phyloP scores from a whole-genome alignment of 2,888 invertebrate species.

The Philhelius pedissequus region DNA sequence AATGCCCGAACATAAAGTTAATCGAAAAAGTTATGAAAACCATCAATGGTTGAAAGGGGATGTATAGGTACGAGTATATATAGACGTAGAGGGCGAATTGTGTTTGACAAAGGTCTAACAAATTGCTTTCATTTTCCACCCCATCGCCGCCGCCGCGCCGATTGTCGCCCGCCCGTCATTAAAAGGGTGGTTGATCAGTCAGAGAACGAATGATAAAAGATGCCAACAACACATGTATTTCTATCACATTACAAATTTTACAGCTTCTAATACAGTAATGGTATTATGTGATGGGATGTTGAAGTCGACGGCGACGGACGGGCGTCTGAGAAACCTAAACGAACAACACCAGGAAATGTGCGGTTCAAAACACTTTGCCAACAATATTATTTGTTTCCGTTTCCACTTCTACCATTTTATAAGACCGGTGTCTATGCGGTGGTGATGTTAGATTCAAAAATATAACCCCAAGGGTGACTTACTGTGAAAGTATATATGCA shows the following conservation, averaged over 20 bases:
- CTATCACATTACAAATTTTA: conserved; percentile 59
- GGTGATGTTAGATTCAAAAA: conserved; percentile 8
- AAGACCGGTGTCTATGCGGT: background rate
- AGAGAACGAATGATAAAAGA: conserved; percentile 44
- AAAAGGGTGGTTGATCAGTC: background rate
- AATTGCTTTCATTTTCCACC: conserved; percentile 58
- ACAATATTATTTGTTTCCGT: conserved; percentile 25
- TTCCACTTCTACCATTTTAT: conserved; percentile 21
- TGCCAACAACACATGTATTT: conserved; percentile 64
- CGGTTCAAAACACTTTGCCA: conserved; percentile 55
- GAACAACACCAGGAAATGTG: background rate
- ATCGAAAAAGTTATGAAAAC: conserved; percentile 69
- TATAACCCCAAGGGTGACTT: conserved; percentile 56
- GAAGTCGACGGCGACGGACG: no score
- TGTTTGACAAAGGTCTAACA: conserved; percentile 66
- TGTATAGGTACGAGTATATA: background rate
- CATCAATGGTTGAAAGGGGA: conserved; percentile 26
- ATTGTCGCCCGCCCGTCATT: background rate
- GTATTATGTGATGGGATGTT: background rate
- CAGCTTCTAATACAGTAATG: conserved; percentile 24
- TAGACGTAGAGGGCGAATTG: conserved; percentile 39
- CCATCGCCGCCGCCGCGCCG: conserved; percentile 5
- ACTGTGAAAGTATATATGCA: background rate
- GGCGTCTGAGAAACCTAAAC: background rate
- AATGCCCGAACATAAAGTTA: conserved; percentile 67